Evolutionary conservation across 2,113 vertebrate genomes (phyloP).

Genomic region (Sylvia atricapilla): DNA sequence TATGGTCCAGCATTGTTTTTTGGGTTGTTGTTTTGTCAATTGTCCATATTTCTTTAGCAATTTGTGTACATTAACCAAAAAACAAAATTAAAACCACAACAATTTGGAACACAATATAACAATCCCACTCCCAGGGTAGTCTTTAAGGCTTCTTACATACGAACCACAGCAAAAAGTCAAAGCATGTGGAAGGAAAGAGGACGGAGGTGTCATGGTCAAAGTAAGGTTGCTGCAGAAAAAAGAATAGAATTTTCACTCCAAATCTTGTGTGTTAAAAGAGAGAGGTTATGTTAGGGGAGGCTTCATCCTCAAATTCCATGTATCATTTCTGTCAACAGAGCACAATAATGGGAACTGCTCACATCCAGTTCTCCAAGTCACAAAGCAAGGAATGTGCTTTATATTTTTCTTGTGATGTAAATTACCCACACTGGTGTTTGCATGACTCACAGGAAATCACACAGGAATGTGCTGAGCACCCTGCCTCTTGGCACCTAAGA

Average conservation of each 20-base stretch:
- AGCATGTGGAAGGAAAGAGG: background rate
- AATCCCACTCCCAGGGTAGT: background rate
- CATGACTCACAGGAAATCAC: background rate
- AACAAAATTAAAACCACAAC: no score
- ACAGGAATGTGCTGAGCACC: background rate
- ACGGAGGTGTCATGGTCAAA: background rate
- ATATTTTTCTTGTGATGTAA: background rate
- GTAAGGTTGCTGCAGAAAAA: background rate
- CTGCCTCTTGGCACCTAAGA: background rate
- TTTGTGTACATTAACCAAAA: background rate
- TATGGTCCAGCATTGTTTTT: background rate
- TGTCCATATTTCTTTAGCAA: background rate
- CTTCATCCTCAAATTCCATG: background rate
- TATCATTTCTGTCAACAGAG: background rate
- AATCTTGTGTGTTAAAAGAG: background rate
- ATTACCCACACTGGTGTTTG: background rate
- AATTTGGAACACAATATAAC: background rate
- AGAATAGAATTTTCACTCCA: background rate
- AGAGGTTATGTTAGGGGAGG: background rate
- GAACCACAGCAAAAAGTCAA: background rate
- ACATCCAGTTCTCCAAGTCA: background rate
- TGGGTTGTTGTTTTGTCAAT: background rate
- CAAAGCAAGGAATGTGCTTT: background rate
- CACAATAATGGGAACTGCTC: background rate
- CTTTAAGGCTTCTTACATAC: background rate